Evolutionary conservation across 2,113 vertebrate species (phyloP), one percentile per base, ranked within the genome.

Genomic region (Amazona vittata): DNA sequence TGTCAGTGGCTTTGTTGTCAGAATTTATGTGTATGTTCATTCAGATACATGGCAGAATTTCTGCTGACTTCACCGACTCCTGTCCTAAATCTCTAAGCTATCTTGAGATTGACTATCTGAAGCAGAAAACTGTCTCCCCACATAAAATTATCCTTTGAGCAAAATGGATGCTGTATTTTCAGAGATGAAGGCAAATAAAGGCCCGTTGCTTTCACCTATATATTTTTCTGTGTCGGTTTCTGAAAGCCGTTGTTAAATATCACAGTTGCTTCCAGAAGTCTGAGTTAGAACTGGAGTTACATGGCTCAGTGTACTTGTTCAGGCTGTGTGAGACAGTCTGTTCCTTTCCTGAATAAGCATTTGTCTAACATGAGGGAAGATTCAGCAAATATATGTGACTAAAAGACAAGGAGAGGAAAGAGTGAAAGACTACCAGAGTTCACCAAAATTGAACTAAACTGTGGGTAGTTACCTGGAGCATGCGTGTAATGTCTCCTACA

Each of bases 391-490:
- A 70, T 78, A 41, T 11, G 16, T 43, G 47, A 46, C 37, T 75
- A 68, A 81, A 68, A 95, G 29, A 29, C 25, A 35, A 67, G 53
- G 55, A 93, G 12, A 50, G 8, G 39, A 69, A 87, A 47, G 62
- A 87, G 55, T 21, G 74, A 33, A 29, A 84, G 59, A 24, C 24
- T 14, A 52, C 18, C 24, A 73, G 65, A 60, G n/a, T 25, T 73
- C n/a, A 44, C 39, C 67, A 74, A 26, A 80, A 78, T 41, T 19
- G 59, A 88, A 19, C 6, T 25, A 31, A 85, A 28, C 1, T 29
- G 4, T 11, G 43, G 1, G 6, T 37, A 94, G 84, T 94, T 96
- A 98, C 98, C 2, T 55, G 46, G 41, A 98, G 59, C 43, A 97
- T 33, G 0, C 3, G 91, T 39, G 62, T 60, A 0, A 77, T 22